phyloP scores from a whole-genome alignment of 1,140 invertebrate species.

The Eumeta japonica region DNA sequence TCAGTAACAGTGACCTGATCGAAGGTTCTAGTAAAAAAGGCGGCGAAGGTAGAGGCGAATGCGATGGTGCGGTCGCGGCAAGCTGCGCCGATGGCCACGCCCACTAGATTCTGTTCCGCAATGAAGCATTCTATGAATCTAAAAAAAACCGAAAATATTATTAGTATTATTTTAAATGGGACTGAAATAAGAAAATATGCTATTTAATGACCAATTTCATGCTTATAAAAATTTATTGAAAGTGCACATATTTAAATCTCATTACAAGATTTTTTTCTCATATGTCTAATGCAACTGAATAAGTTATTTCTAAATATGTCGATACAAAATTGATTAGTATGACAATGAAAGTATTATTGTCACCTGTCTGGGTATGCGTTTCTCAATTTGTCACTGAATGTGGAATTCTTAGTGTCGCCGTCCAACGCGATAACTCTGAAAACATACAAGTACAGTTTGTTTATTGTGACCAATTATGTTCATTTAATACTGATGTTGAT shows the following conservation, averaged over 20 bases:
- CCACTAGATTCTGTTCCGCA: constrained; percentile 97
- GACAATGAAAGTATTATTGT: no score
- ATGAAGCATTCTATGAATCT: constrained; percentile 98
- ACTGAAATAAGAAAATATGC: constrained; percentile 1
- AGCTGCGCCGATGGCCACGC: constrained; percentile 90
- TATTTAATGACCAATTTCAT: constrained; percentile 5
- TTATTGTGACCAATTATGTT: not conserved
- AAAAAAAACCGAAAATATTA: not conserved
- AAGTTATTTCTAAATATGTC: no score
- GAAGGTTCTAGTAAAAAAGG: constrained; percentile 94
- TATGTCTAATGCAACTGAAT: no score
- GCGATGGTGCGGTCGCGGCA: constrained; percentile 86
- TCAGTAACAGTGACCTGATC: no score
- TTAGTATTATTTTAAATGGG: not conserved
- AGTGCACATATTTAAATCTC: no score
- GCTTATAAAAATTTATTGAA: no score
- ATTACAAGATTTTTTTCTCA: no score
- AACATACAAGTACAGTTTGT: constrained; percentile 6
- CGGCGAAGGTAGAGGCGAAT: constrained; percentile 96
- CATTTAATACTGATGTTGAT: constrained; percentile 1
- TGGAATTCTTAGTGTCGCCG: constrained; percentile 98
- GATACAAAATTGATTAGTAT: constrained; percentile 5
- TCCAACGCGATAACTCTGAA: constrained; percentile 85
- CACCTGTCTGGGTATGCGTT: constrained; percentile 65
- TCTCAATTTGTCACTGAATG: constrained; percentile 91